A percentile compares a stretch with the other conserved stretches of the same genome.
Conservation (phyloP, 2,888 invertebrate genomes). For the Drosophila colorata region DNA sequence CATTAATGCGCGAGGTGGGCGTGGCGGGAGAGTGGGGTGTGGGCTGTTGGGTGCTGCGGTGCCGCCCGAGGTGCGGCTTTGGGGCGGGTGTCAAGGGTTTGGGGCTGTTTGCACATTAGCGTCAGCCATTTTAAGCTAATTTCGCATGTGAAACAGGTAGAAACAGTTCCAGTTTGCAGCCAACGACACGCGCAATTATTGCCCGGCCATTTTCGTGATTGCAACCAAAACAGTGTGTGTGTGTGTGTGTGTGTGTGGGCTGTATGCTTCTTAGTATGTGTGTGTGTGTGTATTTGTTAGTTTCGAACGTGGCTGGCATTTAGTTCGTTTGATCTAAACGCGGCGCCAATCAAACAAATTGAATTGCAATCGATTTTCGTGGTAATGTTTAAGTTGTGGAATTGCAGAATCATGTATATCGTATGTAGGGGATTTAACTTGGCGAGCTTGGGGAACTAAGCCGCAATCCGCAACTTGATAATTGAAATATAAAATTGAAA, state of each 20-base stretch:
- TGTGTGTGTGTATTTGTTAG: slow-evolving; percentile 25
- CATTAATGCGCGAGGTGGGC: slow-evolving; percentile 56
- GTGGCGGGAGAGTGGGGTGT: neutral
- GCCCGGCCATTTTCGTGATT: slow-evolving; percentile 78
- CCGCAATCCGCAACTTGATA: neutral
- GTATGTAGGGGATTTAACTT: slow-evolving; percentile 23
- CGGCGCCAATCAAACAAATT: slow-evolving; percentile 74
- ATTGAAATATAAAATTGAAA: neutral
- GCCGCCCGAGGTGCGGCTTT: neutral
- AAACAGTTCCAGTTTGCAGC: slow-evolving; percentile 69
- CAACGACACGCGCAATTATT: slow-evolving; percentile 80
- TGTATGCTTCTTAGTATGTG: slow-evolving; percentile 9
- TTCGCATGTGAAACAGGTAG: slow-evolving; percentile 80
- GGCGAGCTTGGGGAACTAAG: neutral
- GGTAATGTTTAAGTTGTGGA: slow-evolving; percentile 48
- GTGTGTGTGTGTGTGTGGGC: slow-evolving; percentile 13
- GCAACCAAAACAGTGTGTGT: slow-evolving; percentile 35
- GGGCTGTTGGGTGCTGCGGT: neutral
- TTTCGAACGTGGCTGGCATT: slow-evolving; percentile 70
- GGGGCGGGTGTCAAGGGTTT: slow-evolving; percentile 30
- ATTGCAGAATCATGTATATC: slow-evolving; percentile 34
- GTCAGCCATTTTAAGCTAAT: slow-evolving; percentile 74
- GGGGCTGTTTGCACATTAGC: slow-evolving; percentile 70
- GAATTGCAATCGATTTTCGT: slow-evolving; percentile 75
- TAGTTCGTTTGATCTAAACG: slow-evolving; percentile 74